Percentiles rank a stretch among this genome's conserved stretches.
Conservation (phyloP, 2,113 vertebrate genomes). For the Lepus europaeus region DNA sequence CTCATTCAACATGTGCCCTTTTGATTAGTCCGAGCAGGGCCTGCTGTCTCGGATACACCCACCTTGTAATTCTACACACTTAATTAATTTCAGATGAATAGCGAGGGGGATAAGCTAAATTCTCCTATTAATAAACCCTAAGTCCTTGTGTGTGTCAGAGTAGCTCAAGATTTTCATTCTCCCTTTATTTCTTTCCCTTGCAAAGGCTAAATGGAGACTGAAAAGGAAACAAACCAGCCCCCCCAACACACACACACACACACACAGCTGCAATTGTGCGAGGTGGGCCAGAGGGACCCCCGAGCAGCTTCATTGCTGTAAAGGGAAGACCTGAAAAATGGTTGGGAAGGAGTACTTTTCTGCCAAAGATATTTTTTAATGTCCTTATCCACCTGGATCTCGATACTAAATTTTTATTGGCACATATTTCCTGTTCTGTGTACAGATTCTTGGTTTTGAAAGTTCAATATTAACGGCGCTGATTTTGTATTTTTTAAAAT, state of each 20-base stretch:
- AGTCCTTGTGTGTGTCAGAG: conserved; percentile 85
- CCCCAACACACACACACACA: background rate
- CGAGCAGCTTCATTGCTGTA: background rate
- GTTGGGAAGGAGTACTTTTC: conserved; percentile 64
- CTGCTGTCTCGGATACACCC: conserved; percentile 89
- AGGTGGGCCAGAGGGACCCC: background rate
- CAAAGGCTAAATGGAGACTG: conserved; percentile 34
- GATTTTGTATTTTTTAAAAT: conserved; percentile 61
- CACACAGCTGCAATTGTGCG: conserved; percentile 38
- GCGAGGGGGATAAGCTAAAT: conserved; percentile 85
- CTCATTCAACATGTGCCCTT: conserved; percentile 93
- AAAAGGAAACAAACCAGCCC: background rate
- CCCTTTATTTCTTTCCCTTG: conserved; percentile 70
- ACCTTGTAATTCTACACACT: conserved; percentile 91
- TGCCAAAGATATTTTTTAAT: conserved; percentile 63
- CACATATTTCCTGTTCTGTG: conserved; percentile 39
- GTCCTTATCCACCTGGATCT: conserved; percentile 29
- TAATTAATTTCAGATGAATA: conserved; percentile 96
- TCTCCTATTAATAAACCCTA: conserved; percentile 89
- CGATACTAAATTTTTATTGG: conserved; percentile 65
- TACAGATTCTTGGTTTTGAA: conserved; percentile 52
- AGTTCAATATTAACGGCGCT: conserved; percentile 32
- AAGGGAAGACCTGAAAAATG: conserved; percentile 53
- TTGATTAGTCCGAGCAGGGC: conserved; percentile 91
- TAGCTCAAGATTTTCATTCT: conserved; percentile 82